A percentile compares a stretch with the other conserved stretches of the same genome.
Evolutionary conservation across 2,113 vertebrate genomes (phyloP).

Genomic region (Poeciliopsis prolifica): DNA sequence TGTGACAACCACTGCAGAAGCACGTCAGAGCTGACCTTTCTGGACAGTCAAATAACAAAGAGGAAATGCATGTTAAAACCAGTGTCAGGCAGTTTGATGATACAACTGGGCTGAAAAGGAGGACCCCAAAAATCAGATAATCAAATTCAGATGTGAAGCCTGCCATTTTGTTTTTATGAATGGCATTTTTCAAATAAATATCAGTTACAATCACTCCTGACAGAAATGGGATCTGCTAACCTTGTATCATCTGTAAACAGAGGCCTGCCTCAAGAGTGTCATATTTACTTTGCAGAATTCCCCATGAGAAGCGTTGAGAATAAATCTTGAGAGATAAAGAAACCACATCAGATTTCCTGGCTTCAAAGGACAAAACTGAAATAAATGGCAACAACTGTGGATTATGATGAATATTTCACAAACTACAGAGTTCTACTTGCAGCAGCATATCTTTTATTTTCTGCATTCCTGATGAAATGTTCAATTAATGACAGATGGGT

Average conservation of each 20-base stretch:
- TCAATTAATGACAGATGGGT: background rate
- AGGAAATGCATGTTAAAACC: background rate
- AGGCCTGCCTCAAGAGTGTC: conserved; percentile 17
- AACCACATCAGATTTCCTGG: conserved; percentile 41
- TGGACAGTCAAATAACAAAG: conserved; percentile 37
- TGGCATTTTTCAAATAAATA: conserved; percentile 11
- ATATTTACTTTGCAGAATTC: conserved; percentile 46
- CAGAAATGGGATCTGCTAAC: conserved; percentile 2
- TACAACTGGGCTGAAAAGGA: conserved; percentile 30
- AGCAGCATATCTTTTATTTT: background rate
- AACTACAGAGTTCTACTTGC: conserved; percentile 20
- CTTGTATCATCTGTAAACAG: conserved; percentile 33
- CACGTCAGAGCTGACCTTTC: conserved; percentile 36
- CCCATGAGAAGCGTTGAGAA: conserved; percentile 36
- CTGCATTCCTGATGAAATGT: background rate
- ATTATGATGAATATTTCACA: conserved; percentile 20
- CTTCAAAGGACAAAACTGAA: conserved; percentile 46
- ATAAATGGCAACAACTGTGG: conserved; percentile 33
- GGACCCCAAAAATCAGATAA: conserved; percentile 14
- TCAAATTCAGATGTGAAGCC: background rate
- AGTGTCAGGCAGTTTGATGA: conserved; percentile 40
- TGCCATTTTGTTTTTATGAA: conserved; percentile 9
- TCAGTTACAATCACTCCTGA: conserved; percentile 7
- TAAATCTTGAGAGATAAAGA: conserved; percentile 52
- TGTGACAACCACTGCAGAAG: conserved; percentile 63